Evolutionary conservation across 1,140 invertebrate genomes (phyloP), one percentile per base, ranked within the genome.

Genomic region (Chlorops oryzae): DNA sequence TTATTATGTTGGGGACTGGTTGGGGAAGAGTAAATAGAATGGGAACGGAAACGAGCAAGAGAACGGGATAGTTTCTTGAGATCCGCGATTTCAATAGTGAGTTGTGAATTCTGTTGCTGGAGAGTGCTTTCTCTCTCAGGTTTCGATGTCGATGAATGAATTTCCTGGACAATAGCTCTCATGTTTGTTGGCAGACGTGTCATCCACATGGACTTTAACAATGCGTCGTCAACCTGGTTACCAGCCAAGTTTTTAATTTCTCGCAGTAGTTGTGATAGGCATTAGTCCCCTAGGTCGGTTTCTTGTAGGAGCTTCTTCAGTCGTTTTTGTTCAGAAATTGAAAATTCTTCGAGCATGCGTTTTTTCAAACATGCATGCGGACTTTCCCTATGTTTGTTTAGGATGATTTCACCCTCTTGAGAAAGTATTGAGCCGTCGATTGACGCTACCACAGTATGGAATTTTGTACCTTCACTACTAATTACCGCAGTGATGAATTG

Each of bases 241-340:
- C 45, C 51, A 9, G 50, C 34, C 15, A 45, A 32, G n/a, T 18
- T 15, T 13, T 45, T 25, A 7, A 53, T 24, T 25, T 64, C 50
- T 1, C 47, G 28, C 10, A 66, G 35, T 9, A 66, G 45, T 28
- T 60, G 54, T 0, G 56, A 51, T 17, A 56, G 62, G 13, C 53
- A 53, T 35, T 56, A 54, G 38, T 60, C 55, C 5, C 58, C 61
- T 5, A 63, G 45, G 21, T 64, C 42, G 2, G 63, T 15, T 20
- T 59, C 58, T 9, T 49, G 42, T 15, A 65, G 35, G 7, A 59
- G 40, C 37, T 56, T 63, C 21, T 58, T 52, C 15, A 61, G 3
- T 18, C 54, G 51, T 2, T 46, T 47, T 15, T 60, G 49, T 4
- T 52, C 35, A 5, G 56, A 58, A 6, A 50, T 54, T 18, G 54